A percentile compares a stretch with the other conserved stretches of the same genome.
These are phyloP conservation scores for Pecten maximus DNA, from an alignment of 2,888 invertebrate species.

Conservation along the genomic window DNA sequence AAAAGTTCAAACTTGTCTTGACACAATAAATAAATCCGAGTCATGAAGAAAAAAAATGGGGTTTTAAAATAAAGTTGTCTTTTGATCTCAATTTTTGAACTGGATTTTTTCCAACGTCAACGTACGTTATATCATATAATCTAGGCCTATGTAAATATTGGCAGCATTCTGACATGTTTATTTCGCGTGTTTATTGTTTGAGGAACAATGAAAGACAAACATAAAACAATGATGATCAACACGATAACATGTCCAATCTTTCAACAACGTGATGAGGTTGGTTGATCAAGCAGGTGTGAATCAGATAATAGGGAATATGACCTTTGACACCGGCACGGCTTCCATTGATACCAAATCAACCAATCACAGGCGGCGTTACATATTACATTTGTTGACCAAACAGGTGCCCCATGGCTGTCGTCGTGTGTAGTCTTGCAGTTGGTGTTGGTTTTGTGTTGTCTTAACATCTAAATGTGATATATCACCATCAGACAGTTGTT, in stretches of 20 bases:
- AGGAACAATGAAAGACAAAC: neutral
- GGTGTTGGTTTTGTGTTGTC: neutral
- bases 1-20: no score
- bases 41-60: neutral
- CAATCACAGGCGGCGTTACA: constrained; percentile 18
- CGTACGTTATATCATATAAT: no score
- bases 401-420: constrained; percentile 29
- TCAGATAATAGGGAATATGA: neutral
- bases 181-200: constrained; percentile 1
- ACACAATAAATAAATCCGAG: neutral
- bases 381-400: constrained; percentile 33
- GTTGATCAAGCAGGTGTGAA: constrained; percentile 13
- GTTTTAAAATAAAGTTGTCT: neutral
- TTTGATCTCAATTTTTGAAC: neutral
- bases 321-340: constrained; percentile 9
- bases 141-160: neutral
- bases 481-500: neutral
- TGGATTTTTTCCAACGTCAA: neutral
- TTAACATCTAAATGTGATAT: neutral
- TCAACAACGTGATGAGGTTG: neutral
- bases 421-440: constrained; percentile 16
- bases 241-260: neutral
- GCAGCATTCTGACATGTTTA: neutral
- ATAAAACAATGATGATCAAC: neutral
- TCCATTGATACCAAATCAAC: constrained; percentile 18